Evolutionary conservation across 1,140 invertebrate species (phyloP), one percentile per base, ranked within the genome.

Genomic region (Zaprionus vittiger): DNA sequence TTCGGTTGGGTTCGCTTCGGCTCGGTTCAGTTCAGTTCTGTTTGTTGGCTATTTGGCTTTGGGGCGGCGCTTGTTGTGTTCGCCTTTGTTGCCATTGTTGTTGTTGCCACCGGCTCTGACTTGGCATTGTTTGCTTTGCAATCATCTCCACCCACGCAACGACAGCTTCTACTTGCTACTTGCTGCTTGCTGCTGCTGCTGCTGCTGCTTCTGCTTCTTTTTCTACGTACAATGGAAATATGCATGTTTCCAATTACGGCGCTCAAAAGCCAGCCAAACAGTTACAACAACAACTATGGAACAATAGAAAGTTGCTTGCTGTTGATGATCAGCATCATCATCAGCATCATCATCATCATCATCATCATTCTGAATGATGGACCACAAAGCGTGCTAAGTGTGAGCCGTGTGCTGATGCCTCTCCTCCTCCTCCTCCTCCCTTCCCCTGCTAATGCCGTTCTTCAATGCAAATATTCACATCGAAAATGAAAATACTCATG

Each of bases 221-320:
- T 44, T 22, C 31, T 69, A 60, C 47, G 26, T 62, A 73, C 75
- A 77, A 73, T 73, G 55, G 64, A 49, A 77, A 77, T 73, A 67
- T 77, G 70, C 74, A 77, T 77, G 74, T 73, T 77, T 77, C 68
- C 75, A 77, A 77, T 73, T 77, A 73, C 66, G 75, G 63, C 75
- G 70, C 70, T 77, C 77, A 86, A 67, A 81, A 82, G 80, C 80
- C 71, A 73, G 49, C 64, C 47, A 79, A 65, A 62, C 56, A 73
- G 49, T 26, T 59, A 66, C 63, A 68, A 34, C 67, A 73, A 67
- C 57, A 70, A 54, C 57, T 56, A 62, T 61, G 52, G 62, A 77
- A 85, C 77, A 75, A 75, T 71, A 71, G 73, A 47, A 47, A 47
- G 41, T 17, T 47, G 41, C n/a, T 47, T 20, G 41, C 41, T 47